Evolutionary conservation across 2,113 vertebrate genomes (phyloP).

Genomic region (Zapus hudsonius): DNA sequence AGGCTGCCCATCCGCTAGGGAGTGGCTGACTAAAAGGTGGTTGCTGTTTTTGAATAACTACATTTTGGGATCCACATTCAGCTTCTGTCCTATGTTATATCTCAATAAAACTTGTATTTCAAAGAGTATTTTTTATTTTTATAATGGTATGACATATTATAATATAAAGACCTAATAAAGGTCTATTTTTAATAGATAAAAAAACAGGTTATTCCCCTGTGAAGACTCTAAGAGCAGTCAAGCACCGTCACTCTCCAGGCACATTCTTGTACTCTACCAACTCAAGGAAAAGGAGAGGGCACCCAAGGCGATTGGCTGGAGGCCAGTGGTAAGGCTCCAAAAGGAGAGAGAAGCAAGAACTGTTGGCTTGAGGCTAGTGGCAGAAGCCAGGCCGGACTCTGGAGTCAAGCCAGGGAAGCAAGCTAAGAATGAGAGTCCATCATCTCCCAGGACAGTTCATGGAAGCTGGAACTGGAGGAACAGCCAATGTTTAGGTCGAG

Average conservation of each 20-base stretch:
- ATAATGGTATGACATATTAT: background rate
- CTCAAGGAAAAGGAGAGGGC: background rate
- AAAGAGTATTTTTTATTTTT: background rate
- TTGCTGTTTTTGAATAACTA: background rate
- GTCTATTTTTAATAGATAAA: background rate
- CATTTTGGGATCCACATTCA: background rate
- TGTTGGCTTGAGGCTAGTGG: background rate
- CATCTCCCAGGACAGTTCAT: background rate
- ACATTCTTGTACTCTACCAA: rapidly evolving
- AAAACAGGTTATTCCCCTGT: background rate
- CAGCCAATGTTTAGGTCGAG: background rate
- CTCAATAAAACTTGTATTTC: background rate
- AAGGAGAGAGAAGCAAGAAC: too few species aligned
- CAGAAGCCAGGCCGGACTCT: background rate
- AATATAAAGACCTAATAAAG: background rate
- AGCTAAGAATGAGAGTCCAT: background rate
- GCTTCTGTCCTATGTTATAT: background rate
- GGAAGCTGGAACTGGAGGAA: background rate
- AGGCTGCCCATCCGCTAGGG: background rate
- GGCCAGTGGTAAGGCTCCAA: too few species aligned
- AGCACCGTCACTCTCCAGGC: background rate
- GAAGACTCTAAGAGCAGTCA: background rate
- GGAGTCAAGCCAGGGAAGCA: background rate
- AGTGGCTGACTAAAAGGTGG: background rate
- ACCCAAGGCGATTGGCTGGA: background rate